Evolutionary conservation across 2,888 invertebrate species (phyloP).

Genomic region (Eretmocerus hayati): DNA sequence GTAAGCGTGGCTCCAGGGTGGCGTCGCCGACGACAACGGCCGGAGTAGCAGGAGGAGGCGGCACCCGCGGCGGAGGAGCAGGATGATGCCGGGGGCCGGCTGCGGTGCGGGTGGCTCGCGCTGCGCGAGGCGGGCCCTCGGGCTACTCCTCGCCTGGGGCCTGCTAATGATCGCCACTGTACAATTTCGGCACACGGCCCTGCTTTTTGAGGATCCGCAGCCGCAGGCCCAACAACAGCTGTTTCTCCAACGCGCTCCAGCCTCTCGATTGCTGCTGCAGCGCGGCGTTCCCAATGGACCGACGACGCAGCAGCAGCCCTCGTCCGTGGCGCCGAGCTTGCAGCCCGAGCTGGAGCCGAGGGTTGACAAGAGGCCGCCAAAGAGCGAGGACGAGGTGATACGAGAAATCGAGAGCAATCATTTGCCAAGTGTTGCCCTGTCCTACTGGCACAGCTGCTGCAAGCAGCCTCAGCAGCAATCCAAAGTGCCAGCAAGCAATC

Average conservation of each 20-base stretch:
- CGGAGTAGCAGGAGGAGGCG: too few species aligned
- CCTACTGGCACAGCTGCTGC: conserved; percentile 77
- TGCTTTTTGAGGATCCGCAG: conserved; percentile 23
- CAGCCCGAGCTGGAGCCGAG: conserved; percentile 51
- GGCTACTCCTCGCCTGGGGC: conserved; percentile 47
- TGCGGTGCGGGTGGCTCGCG: conserved; percentile 43
- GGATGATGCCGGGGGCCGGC: too few species aligned
- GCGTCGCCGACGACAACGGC: too few species aligned
- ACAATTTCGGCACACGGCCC: conserved; percentile 42
- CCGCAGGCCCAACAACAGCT: conserved; percentile 24
- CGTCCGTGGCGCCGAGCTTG: conserved; percentile 36
- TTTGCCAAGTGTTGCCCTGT: conserved; percentile 76
- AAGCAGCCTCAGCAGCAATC: conserved; percentile 25
- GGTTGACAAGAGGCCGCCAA: conserved; percentile 55
- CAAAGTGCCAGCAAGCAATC: background rate
- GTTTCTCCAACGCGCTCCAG: conserved; percentile 37
- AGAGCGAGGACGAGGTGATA: conserved; percentile 67
- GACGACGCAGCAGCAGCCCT: conserved; percentile 37
- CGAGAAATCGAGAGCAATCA: conserved; percentile 66
- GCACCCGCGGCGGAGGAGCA: too few species aligned
- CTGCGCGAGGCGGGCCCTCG: conserved; percentile 48
- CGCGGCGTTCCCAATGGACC: conserved; percentile 31
- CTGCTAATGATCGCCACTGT: conserved; percentile 47
- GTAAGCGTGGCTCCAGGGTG: too few species aligned
- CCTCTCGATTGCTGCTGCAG: conserved; percentile 51